phyloP scores from a whole-genome alignment of 2,888 invertebrate species.

The Drosophila imparisetae region DNA sequence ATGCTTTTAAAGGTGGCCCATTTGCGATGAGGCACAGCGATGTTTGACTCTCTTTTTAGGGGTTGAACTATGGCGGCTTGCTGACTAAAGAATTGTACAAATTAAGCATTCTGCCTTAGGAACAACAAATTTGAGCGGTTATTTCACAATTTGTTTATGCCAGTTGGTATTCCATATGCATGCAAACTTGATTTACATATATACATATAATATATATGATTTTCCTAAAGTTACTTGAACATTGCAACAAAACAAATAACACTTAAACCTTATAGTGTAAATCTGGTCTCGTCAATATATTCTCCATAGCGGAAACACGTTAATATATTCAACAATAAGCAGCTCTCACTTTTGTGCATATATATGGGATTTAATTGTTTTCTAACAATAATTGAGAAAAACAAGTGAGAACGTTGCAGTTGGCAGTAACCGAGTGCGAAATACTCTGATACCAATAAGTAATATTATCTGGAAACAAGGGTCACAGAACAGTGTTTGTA shows the following conservation, averaged over 20 bases:
- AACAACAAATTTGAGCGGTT: not conserved
- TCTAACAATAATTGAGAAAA: not conserved
- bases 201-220: not conserved
- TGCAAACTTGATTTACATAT: not conserved
- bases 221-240: not conserved
- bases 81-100: constrained; percentile 79
- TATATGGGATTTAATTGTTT: not conserved
- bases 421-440: not conserved
- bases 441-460: not conserved
- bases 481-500: not conserved
- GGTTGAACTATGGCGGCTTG: not conserved
- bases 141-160: not conserved
- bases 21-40: constrained; percentile 32
- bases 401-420: not conserved
- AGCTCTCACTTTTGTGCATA: not conserved
- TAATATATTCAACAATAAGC: not conserved
- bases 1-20: constrained; percentile 39
- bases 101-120: constrained; percentile 55
- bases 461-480: not conserved
- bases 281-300: not conserved
- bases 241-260: not conserved
- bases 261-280: not conserved
- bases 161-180: not conserved
- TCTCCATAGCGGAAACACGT: not conserved
- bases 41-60: not conserved